Conservation (phyloP, 1,140 invertebrate genomes). For the Ceratina calcarata region DNA sequence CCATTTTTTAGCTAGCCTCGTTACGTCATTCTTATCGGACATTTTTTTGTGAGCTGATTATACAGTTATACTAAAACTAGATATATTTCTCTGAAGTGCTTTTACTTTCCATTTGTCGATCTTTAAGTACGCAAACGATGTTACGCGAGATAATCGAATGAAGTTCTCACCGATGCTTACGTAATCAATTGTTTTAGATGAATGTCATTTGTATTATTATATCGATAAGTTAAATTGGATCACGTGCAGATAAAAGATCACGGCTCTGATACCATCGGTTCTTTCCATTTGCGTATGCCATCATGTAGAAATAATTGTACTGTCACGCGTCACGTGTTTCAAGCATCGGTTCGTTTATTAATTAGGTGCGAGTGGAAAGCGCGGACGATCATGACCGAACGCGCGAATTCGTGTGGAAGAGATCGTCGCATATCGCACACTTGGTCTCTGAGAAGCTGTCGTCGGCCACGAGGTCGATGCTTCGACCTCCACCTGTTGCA, state of each 20-base stretch:
- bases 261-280: background rate
- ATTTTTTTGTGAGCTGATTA: too few relatives aligned
- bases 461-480: conserved; percentile 88
- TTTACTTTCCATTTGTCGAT: background rate
- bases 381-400: conserved; percentile 90
- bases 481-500: conserved; percentile 80
- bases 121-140: too few relatives aligned
- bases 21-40: background rate
- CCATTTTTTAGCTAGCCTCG: background rate
- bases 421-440: conserved; percentile 89
- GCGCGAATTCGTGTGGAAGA: conserved; percentile 89
- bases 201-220: background rate
- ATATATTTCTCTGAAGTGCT: background rate
- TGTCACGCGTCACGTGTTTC: too few relatives aligned
- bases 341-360: background rate
- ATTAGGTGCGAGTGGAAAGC: conserved; percentile 89
- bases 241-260: background rate
- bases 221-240: background rate
- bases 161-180: background rate
- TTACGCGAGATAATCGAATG: background rate
- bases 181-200: background rate
- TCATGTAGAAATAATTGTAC: background rate
- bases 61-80: background rate
- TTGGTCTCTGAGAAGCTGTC: conserved; percentile 90
- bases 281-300: background rate